These are phyloP conservation scores for Choristoneura rosaceana DNA, from an alignment of 2,888 invertebrate species.

Conservation along the genomic window DNA sequence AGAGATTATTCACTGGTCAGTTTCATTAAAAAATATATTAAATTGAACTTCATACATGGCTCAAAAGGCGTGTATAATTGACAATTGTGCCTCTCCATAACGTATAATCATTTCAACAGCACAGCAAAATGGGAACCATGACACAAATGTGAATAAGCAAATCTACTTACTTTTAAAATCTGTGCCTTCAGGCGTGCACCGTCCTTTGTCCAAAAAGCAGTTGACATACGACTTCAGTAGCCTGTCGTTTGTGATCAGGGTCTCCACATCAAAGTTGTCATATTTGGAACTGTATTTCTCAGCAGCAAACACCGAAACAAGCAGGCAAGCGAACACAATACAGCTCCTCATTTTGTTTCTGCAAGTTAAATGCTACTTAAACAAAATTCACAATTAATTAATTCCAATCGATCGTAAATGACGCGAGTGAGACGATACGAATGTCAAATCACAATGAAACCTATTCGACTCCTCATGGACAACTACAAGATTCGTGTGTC, in stretches of 20 bases:
- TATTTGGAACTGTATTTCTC: constrained; percentile 88
- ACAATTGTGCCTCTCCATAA: not conserved
- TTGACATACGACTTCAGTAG: constrained; percentile 89
- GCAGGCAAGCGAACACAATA: constrained; percentile 66
- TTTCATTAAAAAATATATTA: too few relatives aligned
- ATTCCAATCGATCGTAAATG: constrained; percentile 24
- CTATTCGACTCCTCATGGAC: constrained; percentile 59
- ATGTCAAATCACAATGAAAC: constrained; percentile 58
- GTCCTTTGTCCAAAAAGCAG: constrained; percentile 88
- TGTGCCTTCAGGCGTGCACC: constrained; percentile 89
- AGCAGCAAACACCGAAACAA: constrained; percentile 66
- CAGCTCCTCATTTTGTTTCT: constrained; percentile 68
- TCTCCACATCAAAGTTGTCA: constrained; percentile 90
- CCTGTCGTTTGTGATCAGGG: constrained; percentile 88
- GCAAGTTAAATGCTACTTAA: constrained; percentile 45
- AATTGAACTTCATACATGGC: not conserved
- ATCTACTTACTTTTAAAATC: constrained; percentile 89
- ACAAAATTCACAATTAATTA: constrained; percentile 41
- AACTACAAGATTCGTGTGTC: constrained; percentile 56
- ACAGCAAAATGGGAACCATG: not conserved
- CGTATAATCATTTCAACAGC: constrained; percentile 1
- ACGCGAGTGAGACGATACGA: constrained; percentile 53
- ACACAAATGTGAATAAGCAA: not conserved
- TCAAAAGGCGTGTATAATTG: not conserved
- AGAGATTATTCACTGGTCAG: too few relatives aligned